These are phyloP conservation scores for Pyrgus malvae DNA, from an alignment of 2,888 invertebrate genomes.

Conservation along the genomic window DNA sequence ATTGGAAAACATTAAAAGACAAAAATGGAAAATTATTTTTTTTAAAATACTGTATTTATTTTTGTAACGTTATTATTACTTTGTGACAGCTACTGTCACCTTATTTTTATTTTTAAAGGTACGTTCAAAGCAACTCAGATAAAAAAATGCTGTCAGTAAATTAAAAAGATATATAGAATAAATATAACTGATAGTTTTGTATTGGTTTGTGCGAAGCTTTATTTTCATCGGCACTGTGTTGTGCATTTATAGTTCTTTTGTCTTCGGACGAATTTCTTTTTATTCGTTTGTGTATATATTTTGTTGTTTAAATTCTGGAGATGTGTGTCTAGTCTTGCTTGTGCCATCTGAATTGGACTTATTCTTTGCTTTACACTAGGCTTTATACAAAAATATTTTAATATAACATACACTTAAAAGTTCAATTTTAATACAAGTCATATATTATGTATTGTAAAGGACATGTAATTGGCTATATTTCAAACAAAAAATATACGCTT, in stretches of 20 bases:
- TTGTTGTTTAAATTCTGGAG: neutral
- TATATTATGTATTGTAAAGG: no score
- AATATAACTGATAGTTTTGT: neutral
- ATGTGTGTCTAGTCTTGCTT: constrained; percentile 9
- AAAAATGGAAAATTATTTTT: constrained; percentile 1
- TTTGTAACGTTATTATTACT: constrained; percentile 4
- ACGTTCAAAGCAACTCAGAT: neutral
- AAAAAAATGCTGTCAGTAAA: no score
- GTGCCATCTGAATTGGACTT: neutral
- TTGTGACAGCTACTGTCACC: constrained; percentile 1
- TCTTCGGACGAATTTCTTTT: neutral
- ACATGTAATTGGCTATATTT: no score
- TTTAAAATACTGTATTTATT: constrained; percentile 12
- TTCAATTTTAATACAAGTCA: no score
- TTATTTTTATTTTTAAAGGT: neutral
- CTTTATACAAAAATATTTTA: no score
- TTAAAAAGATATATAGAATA: no score
- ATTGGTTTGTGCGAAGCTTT: neutral
- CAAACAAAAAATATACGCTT: no score
- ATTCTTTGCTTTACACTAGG: neutral
- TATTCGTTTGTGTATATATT: neutral
- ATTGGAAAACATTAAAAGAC: constrained; percentile 11
- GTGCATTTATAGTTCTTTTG: constrained; percentile 10
- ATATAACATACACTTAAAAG: neutral
- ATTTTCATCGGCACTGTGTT: neutral